phyloP scores from a whole-genome alignment of 2,888 invertebrate genomes.

The Podabrus alpinus region DNA sequence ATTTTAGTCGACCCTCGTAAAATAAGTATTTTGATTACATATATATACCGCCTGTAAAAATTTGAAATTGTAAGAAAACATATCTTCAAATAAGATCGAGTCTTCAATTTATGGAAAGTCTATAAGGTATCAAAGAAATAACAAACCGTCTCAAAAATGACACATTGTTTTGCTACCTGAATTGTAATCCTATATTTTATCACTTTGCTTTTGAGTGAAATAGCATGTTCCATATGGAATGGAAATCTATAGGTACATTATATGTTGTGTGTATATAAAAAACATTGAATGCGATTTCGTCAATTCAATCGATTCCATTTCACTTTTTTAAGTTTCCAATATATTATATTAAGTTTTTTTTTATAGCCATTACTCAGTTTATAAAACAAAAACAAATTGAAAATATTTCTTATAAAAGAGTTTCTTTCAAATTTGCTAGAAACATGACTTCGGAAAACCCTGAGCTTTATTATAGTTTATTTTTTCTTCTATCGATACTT shows the following conservation, averaged over 20 bases:
- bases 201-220: constrained; percentile 23
- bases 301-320: constrained; percentile 8
- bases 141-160: constrained; percentile 9
- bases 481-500: not conserved
- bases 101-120: constrained; percentile 9
- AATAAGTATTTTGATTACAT: not conserved
- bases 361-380: not conserved
- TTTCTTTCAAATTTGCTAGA: not conserved
- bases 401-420: not conserved
- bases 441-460: not conserved
- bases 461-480: not conserved
- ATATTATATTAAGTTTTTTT: not conserved
- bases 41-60: not conserved
- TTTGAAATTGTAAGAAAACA: constrained; percentile 1
- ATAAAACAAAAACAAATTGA: not conserved
- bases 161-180: constrained; percentile 22
- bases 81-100: constrained; percentile 1
- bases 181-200: constrained; percentile 10
- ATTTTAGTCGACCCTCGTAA: not conserved
- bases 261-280: constrained; percentile 6
- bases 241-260: constrained; percentile 22
- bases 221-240: constrained; percentile 21
- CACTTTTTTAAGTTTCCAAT: not conserved
- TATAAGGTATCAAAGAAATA: constrained; percentile 9
- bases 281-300: constrained; percentile 7